phyloP scores from a whole-genome alignment of 2,888 invertebrate genomes.

The Hanleya hanleyi region DNA sequence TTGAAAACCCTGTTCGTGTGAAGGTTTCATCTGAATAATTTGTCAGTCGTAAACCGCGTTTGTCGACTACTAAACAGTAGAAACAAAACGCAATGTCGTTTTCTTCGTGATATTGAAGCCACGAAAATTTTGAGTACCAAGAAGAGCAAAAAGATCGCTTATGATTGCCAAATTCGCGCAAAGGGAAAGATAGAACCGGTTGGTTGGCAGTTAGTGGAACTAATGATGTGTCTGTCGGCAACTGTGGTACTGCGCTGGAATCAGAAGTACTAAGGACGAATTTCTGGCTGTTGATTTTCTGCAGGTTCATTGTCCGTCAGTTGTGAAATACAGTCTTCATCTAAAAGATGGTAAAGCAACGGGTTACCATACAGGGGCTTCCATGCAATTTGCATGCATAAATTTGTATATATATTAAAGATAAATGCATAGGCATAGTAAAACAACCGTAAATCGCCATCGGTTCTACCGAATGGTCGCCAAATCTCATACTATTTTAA shows the following conservation, averaged over 20 bases:
- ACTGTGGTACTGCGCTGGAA: not conserved
- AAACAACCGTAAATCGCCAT: too few relatives aligned
- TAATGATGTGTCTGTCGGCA: not conserved
- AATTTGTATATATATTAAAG: too few relatives aligned
- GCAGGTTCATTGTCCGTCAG: too few relatives aligned
- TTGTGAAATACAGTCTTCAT: too few relatives aligned
- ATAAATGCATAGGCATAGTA: too few relatives aligned
- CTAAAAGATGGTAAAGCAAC: too few relatives aligned
- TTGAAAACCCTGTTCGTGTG: slow-evolving; percentile 29
- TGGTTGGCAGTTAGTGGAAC: not conserved
- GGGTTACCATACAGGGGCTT: too few relatives aligned
- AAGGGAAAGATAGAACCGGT: not conserved
- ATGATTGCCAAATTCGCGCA: slow-evolving; percentile 1
- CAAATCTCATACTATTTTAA: too few relatives aligned
- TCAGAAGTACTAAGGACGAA: not conserved
- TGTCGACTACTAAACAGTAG: not conserved
- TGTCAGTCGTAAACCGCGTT: slow-evolving; percentile 4
- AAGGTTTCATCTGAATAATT: slow-evolving; percentile 33
- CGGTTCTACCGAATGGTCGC: too few relatives aligned
- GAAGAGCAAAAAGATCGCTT: slow-evolving; percentile 12
- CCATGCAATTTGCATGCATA: too few relatives aligned
- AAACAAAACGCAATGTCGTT: slow-evolving; percentile 15
- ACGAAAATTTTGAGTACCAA: slow-evolving; percentile 20
- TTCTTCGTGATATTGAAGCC: slow-evolving; percentile 22
- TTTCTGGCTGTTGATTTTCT: not conserved